A percentile compares a stretch with the other conserved stretches of the same genome.
phyloP scores from a whole-genome alignment of 2,797 vertebrate species.

The Kryptolebias ocellatus region DNA sequence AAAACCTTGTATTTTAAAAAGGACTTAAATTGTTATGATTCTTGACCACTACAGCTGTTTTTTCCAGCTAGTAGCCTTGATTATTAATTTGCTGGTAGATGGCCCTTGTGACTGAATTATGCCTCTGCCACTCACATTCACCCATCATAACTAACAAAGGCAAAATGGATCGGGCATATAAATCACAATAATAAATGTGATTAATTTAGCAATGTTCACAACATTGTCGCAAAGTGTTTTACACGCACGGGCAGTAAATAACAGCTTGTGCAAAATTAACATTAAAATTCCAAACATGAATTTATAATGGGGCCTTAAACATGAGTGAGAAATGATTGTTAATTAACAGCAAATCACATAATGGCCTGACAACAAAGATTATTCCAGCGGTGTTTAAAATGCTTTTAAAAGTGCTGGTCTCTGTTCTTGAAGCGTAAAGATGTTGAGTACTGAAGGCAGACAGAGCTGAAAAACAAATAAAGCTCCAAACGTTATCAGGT shows the following conservation, averaged over 20 bases:
- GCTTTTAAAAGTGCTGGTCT: conserved; percentile 5
- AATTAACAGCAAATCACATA: conserved; percentile 29
- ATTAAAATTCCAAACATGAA: conserved; percentile 31
- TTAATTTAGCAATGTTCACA: conserved; percentile 39
- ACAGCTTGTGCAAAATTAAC: conserved; percentile 28
- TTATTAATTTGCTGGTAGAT: conserved; percentile 29
- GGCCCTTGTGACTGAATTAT: conserved; percentile 48
- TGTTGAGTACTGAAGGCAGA: conserved; percentile 17
- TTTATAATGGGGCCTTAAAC: conserved; percentile 29
- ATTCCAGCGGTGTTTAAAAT: conserved; percentile 29
- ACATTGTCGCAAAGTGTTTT: conserved; percentile 46
- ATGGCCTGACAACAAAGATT: conserved; percentile 15
- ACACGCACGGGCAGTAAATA: conserved; percentile 43
- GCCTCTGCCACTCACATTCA: conserved; percentile 29
- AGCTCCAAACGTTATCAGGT: conserved; percentile 29
- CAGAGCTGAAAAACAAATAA: conserved; percentile 26
- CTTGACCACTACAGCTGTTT: neutral
- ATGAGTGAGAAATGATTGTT: conserved; percentile 21
- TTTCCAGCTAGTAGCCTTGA: conserved; percentile 46
- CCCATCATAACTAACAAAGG: conserved; percentile 55
- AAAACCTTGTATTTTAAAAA: no score
- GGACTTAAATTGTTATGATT: neutral
- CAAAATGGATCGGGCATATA: conserved; percentile 52
- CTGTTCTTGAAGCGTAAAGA: conserved; percentile 5
- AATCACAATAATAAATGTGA: conserved; percentile 56